Base-by-base conservation (phyloP, 2,113 vertebrate genomes). In the Notothenia coriiceps region DNA sequence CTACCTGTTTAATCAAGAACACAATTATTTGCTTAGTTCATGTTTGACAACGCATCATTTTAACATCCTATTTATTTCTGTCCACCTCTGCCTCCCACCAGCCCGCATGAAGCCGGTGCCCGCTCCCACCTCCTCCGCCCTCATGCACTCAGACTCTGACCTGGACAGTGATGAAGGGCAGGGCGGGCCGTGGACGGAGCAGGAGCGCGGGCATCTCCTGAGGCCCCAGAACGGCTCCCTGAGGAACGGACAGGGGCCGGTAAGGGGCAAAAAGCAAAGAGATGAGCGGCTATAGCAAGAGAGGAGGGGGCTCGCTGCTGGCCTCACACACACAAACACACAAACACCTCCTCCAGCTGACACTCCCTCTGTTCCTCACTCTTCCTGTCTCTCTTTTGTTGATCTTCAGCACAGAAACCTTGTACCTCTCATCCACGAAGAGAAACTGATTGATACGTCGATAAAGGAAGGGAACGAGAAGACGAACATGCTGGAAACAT, bases 91-190 rank as follows among this genome's bases (percentile, higher is more conserved):
- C 25, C 63, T 25, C 65, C 49, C 10, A 4, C 3, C 91, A 99
- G 98, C 94, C 72, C 97, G 96, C 8, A 87, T 96, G 84, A 99
- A 98, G 91, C 90, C 95, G 1, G 89, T 91, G 4, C 95, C 96
- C 0, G 77, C 90, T n/a, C 96, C 95, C 74, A 86, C 95, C 71
- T 97, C 96, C 80, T 99, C 97, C 1, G 97, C 97, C 79, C 95
- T 99, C 91, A 99, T 99, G 98, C 97, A 95, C 86, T 99, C 98
- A 0, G 98, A 99, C 90, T 99, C 98, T 0, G 98, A 99, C 59
- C 93, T 99, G 94, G 97, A 99, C 92, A 99, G 98, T 0, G 98
- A 99, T 0, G 98, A 99, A 1, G 97, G 96, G 47, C 96, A 97
- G 54, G 91, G 85, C 0, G 92, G 92, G 5, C 96, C 96, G 0